A percentile compares a stretch with the other conserved stretches of the same genome.
Evolutionary conservation across 1,140 invertebrate species (phyloP).

Genomic region (Caenorhabditis tropicalis): DNA sequence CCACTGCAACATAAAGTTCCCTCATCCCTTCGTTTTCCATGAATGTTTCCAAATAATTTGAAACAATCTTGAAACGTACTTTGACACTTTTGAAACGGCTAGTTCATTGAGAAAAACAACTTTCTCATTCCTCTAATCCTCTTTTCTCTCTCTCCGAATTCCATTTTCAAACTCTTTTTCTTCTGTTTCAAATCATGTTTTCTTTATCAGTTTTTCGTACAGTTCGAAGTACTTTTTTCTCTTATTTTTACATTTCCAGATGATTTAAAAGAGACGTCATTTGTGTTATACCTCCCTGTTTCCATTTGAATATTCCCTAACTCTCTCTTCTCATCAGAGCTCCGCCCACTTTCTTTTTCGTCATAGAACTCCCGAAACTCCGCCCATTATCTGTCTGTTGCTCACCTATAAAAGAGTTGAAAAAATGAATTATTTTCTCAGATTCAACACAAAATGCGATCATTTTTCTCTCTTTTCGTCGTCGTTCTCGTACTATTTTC

Average conservation of each 20-base stretch:
- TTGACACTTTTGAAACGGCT: background rate
- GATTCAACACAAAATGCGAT: background rate
- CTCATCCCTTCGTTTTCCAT: too few relatives aligned
- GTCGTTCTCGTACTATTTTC: background rate
- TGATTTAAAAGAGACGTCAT: background rate
- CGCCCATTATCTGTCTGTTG: background rate
- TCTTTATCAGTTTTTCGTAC: background rate
- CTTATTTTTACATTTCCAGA: background rate
- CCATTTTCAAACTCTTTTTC: background rate
- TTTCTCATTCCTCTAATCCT: background rate
- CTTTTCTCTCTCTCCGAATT: background rate
- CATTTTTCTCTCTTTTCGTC: background rate
- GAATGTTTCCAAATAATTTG: too few relatives aligned
- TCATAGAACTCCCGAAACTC: background rate
- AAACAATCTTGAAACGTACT: background rate
- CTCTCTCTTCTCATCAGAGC: background rate
- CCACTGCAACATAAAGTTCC: too few relatives aligned
- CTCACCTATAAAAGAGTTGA: background rate
- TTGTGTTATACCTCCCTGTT: background rate
- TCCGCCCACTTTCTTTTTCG: background rate
- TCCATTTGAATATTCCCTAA: background rate
- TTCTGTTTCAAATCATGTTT: background rate
- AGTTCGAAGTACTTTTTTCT: background rate
- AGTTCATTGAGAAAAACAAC: background rate
- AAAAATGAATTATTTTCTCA: background rate